A percentile compares a stretch with the other conserved stretches of the same genome.
Conservation (phyloP, 2,113 vertebrate species). For the Centropristis striata region DNA sequence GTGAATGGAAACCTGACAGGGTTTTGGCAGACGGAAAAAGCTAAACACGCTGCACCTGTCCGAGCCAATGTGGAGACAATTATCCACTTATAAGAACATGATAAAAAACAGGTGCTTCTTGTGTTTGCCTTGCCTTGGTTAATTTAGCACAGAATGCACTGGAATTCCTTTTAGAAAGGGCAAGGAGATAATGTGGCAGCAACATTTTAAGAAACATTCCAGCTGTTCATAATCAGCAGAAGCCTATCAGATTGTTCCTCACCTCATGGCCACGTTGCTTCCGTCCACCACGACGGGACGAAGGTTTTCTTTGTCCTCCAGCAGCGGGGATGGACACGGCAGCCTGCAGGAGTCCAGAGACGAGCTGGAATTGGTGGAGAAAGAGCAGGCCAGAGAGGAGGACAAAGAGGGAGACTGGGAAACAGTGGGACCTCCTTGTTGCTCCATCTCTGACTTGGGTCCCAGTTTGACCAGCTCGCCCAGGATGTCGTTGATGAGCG, state of each 20-base stretch:
- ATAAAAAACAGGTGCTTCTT: no score
- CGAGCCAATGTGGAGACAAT: no score
- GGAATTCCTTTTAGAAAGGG: no score
- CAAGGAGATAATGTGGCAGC: no score
- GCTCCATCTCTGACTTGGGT: conserved; percentile 91
- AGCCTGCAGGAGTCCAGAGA: conserved; percentile 88
- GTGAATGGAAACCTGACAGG: no score
- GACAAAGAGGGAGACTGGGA: conserved; percentile 81
- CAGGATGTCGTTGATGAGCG: conserved; percentile 97
- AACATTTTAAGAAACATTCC: not conserved
- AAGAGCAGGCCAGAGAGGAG: conserved; percentile 66
- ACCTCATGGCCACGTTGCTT: conserved; percentile 99
- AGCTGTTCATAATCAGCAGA: no score
- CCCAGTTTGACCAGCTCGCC: conserved; percentile 98
- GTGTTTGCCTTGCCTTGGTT: no score
- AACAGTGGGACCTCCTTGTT: conserved; percentile 72
- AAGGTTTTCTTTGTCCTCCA: conserved; percentile 94
- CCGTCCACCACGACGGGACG: conserved; percentile 95
- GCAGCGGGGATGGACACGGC: conserved; percentile 86
- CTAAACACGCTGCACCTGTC: no score
- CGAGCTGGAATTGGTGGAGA: conserved; percentile 49
- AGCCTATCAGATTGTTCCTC: no score
- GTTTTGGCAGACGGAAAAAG: no score
- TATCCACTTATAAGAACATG: no score
- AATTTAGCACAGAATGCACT: no score